These are phyloP conservation scores for Panagrolaimus sp. DNA, from an alignment of 1,140 invertebrate genomes.

Conservation along the genomic window DNA sequence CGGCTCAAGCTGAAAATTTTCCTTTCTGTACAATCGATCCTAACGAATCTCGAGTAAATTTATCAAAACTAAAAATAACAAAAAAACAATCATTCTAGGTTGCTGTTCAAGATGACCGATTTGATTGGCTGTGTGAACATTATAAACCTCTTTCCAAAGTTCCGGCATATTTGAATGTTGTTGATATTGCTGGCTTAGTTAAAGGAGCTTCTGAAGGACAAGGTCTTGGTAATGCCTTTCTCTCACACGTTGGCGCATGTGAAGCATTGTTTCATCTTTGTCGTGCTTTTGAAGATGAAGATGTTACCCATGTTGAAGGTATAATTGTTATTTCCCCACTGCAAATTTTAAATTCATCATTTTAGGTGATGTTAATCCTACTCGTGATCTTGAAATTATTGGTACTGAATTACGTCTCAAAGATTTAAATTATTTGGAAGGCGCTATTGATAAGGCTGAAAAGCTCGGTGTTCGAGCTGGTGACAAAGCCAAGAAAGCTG, in stretches of 20 bases:
- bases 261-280: slow-evolving; percentile 97
- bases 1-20: slow-evolving; percentile 81
- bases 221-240: slow-evolving; percentile 93
- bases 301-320: slow-evolving; percentile 88
- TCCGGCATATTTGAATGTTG: slow-evolving; percentile 89
- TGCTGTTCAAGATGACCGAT: slow-evolving; percentile 90
- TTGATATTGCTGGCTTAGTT: slow-evolving; percentile 95
- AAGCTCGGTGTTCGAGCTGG: slow-evolving; percentile 72
- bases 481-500: slow-evolving; percentile 87
- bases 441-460: slow-evolving; percentile 78
- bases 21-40: slow-evolving; percentile 99
- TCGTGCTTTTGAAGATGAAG: slow-evolving; percentile 95
- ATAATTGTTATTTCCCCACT: not conserved
- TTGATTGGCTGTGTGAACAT: slow-evolving; percentile 83
- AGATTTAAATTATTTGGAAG: slow-evolving; percentile 74
- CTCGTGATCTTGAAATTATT: slow-evolving; percentile 92
- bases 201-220: slow-evolving; percentile 83
- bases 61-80: too few relatives aligned
- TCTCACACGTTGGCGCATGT: slow-evolving; percentile 95
- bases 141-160: slow-evolving; percentile 76
- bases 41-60: slow-evolving; percentile 99
- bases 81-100: too few relatives aligned
- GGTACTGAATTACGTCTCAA: slow-evolving; percentile 88
- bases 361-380: slow-evolving; percentile 85
- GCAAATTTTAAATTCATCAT: not conserved